A percentile compares a stretch with the other conserved stretches of the same genome.
phyloP scores from a whole-genome alignment of 2,888 invertebrate species.

The Tipula helvola region DNA sequence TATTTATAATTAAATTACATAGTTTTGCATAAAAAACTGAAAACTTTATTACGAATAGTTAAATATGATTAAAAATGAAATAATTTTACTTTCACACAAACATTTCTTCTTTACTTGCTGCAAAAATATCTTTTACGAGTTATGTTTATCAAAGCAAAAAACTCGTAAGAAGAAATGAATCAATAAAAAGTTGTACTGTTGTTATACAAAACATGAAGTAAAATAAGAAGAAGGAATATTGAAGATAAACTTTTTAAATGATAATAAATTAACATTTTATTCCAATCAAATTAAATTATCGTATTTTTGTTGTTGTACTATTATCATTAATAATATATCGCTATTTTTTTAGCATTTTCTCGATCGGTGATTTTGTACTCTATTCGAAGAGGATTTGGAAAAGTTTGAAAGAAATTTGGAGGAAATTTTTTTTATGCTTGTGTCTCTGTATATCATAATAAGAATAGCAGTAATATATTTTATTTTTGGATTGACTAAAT shows the following conservation, averaged over 20 bases:
- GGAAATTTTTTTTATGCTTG: too few relatives aligned
- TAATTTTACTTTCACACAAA: not conserved
- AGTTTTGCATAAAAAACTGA: not conserved
- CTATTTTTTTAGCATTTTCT: not conserved
- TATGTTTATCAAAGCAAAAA: not conserved
- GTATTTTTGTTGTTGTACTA: not conserved
- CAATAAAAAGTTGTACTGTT: not conserved
- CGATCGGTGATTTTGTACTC: not conserved
- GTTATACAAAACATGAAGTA: not conserved
- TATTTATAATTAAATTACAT: not conserved
- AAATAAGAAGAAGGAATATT: not conserved
- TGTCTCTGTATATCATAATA: too few relatives aligned
- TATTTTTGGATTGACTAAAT: not conserved
- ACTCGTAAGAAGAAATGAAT: not conserved
- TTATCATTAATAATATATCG: not conserved
- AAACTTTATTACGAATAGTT: not conserved
- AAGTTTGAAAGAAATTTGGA: not conserved
- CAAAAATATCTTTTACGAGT: not conserved
- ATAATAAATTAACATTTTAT: not conserved
- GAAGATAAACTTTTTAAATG: not conserved
- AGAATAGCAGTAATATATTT: too few relatives aligned
- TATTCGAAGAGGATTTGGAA: not conserved
- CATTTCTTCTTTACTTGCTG: not conserved
- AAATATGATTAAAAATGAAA: not conserved
- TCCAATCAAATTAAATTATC: not conserved